Conservation (phyloP, 2,888 invertebrate genomes). For the Ennomos fuscantarius region DNA sequence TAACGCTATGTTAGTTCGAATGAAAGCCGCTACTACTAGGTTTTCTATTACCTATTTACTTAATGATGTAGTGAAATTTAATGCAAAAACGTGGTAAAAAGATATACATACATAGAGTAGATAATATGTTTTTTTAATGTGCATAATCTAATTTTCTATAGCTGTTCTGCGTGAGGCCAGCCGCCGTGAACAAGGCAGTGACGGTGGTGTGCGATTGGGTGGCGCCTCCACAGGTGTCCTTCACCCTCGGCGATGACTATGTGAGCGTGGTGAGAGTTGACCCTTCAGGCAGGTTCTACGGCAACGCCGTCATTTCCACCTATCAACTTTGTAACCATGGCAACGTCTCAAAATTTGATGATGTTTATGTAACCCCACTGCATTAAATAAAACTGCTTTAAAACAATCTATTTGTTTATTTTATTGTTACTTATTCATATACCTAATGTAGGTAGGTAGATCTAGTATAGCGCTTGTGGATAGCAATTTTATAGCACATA, state of each 20-base stretch:
- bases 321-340: slow-evolving; percentile 69
- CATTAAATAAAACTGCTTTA: neutral
- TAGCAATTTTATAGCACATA: too few species aligned
- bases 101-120: too few species aligned
- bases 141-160: slow-evolving; percentile 39
- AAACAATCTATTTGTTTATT: too few species aligned
- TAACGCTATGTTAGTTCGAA: too few species aligned
- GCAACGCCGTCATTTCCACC: slow-evolving; percentile 70
- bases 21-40: too few species aligned
- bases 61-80: too few species aligned
- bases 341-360: slow-evolving; percentile 21
- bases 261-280: slow-evolving; percentile 71
- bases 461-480: too few species aligned
- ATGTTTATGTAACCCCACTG: slow-evolving; percentile 19
- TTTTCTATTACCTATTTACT: too few species aligned
- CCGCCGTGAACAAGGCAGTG: slow-evolving; percentile 63
- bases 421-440: too few species aligned
- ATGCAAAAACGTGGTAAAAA: too few species aligned
- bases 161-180: slow-evolving; percentile 69
- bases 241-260: slow-evolving; percentile 69
- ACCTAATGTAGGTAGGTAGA: too few species aligned
- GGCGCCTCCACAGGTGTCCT: slow-evolving; percentile 70
- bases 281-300: slow-evolving; percentile 59
- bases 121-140: too few species aligned
- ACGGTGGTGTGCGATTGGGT: slow-evolving; percentile 73